phyloP scores from a whole-genome alignment of 35 echinoderm and acorn worm genomes.

The Patiria miniata region DNA sequence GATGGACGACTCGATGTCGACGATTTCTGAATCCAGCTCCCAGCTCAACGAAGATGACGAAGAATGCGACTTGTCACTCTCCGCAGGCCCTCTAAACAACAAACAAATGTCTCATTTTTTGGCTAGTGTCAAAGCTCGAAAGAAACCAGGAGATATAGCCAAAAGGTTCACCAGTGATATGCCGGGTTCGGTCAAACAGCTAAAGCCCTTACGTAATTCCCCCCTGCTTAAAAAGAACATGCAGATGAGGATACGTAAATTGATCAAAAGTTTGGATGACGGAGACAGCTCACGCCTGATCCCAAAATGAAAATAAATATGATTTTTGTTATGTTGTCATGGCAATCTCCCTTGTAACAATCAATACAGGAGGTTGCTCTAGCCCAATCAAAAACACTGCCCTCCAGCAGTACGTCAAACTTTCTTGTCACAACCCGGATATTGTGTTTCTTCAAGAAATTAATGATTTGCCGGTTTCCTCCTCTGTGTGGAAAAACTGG shows the following conservation, averaged over 20 bases:
- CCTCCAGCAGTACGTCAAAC: background rate
- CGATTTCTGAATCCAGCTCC: background rate
- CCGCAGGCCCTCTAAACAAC: background rate
- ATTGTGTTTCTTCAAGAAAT: background rate
- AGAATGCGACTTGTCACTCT: background rate
- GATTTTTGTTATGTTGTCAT: background rate
- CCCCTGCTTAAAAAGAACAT: background rate
- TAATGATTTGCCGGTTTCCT: background rate
- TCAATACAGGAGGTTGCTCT: background rate
- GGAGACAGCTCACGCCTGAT: background rate
- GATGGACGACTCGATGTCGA: background rate
- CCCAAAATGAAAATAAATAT: background rate
- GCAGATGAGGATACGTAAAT: background rate
- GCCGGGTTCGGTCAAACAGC: background rate
- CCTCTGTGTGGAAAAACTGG: background rate
- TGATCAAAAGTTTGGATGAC: background rate
- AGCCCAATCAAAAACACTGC: background rate
- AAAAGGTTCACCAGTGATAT: background rate
- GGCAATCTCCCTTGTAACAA: background rate
- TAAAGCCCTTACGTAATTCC: background rate
- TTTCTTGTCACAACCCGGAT: background rate
- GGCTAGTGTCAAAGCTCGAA: background rate
- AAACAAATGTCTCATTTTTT: background rate
- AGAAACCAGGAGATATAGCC: background rate
- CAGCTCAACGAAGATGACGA: background rate